Evolutionary conservation across 2,797 vertebrate species (phyloP).

Genomic region (Sebastes hubbsi): DNA sequence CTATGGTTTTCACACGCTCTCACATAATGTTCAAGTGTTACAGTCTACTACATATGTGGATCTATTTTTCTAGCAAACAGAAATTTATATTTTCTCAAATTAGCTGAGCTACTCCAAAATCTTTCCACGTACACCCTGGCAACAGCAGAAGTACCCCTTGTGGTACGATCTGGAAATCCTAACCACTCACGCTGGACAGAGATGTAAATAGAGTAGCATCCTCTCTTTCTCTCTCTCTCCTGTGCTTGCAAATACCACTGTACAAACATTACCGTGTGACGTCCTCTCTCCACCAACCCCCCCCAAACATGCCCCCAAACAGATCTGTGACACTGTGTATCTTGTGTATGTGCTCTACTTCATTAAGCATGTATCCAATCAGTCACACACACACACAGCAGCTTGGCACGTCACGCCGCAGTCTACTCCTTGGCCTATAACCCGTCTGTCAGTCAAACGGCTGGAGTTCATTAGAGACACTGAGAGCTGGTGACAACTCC

Average conservation of each 20-base stretch:
- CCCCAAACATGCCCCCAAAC: conserved; percentile 29
- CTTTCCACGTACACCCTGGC: not conserved
- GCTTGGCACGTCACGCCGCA: conserved; percentile 36
- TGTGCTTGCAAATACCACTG: conserved; percentile 1
- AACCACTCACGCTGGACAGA: not conserved
- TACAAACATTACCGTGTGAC: conserved; percentile 41
- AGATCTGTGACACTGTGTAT: conserved; percentile 35
- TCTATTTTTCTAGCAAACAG: not conserved
- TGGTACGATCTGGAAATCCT: not conserved
- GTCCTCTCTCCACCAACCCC: conserved; percentile 3
- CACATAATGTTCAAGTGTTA: not conserved
- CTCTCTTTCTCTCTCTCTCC: not conserved
- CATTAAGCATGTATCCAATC: conserved; percentile 76
- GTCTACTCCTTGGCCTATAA: conserved; percentile 59
- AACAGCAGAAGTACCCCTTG: not conserved
- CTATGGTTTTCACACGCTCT: not conserved
- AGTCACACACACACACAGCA: conserved; percentile 56
- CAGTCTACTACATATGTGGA: not conserved
- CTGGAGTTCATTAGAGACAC: conserved; percentile 76
- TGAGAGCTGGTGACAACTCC: conserved; percentile 71
- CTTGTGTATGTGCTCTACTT: conserved; percentile 36
- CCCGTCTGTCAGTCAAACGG: conserved; percentile 72
- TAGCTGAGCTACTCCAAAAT: not conserved
- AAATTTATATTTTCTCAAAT: not conserved
- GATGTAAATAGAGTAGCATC: not conserved